Percentiles rank a stretch among this genome's conserved stretches.
Conservation (phyloP, 2,888 invertebrate genomes). For the Perithous albicinctus region DNA sequence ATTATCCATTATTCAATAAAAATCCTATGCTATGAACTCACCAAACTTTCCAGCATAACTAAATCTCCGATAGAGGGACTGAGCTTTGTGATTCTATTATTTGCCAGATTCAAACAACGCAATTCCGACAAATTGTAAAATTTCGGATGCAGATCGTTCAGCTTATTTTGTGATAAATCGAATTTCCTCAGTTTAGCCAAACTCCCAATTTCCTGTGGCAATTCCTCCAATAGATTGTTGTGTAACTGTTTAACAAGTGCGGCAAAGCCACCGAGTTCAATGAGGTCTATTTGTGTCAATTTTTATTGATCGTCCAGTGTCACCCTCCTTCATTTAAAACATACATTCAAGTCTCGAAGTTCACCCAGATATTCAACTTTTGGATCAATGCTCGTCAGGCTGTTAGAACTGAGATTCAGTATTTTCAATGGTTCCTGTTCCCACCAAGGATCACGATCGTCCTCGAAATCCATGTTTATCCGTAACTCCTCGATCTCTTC, state of each 20-base stretch:
- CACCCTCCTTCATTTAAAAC: slow-evolving; percentile 67
- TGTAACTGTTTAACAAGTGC: slow-evolving; percentile 88
- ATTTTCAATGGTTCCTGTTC: slow-evolving; percentile 91
- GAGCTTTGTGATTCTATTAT: slow-evolving; percentile 90
- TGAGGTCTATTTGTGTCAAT: slow-evolving; percentile 22
- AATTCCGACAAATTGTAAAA: slow-evolving; percentile 90
- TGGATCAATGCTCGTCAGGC: slow-evolving; percentile 88
- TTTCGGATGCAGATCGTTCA: slow-evolving; percentile 87
- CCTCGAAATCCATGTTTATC: slow-evolving; percentile 87
- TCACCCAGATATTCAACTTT: slow-evolving; percentile 89
- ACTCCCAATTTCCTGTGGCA: slow-evolving; percentile 91
- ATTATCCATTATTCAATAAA: slow-evolving; percentile 14
- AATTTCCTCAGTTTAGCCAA: slow-evolving; percentile 89
- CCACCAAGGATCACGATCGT: slow-evolving; percentile 92
- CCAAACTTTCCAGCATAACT: slow-evolving; percentile 91
- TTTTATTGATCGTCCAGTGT: slow-evolving; percentile 10
- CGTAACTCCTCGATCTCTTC: slow-evolving; percentile 86
- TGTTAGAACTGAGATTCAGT: slow-evolving; percentile 92
- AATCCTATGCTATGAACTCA: slow-evolving; percentile 81
- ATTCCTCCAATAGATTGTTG: slow-evolving; percentile 90
- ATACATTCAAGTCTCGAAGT: slow-evolving; percentile 90
- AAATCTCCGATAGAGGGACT: slow-evolving; percentile 91
- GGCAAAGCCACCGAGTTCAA: background rate
- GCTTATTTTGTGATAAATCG: slow-evolving; percentile 90
- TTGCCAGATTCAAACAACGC: slow-evolving; percentile 89